Evolutionary conservation across 2,113 vertebrate genomes (phyloP).

Genomic region (Crotalus viridis): DNA sequence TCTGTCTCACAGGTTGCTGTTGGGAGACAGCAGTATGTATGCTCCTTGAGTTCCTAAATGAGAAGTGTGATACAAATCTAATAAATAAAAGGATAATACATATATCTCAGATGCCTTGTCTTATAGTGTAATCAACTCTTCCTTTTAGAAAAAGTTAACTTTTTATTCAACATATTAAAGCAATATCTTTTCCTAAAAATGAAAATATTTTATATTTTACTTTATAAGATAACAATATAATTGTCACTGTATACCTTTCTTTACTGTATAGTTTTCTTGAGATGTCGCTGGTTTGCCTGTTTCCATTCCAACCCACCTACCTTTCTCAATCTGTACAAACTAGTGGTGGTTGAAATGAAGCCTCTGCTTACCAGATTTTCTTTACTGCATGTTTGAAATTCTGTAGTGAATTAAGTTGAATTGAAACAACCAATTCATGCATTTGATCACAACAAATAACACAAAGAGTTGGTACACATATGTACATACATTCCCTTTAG

Average conservation of each 20-base stretch:
- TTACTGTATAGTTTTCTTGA: too few species aligned
- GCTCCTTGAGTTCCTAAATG: background rate
- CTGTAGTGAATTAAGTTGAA: background rate
- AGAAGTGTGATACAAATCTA: background rate
- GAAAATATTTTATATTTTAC: background rate
- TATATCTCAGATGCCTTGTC: background rate
- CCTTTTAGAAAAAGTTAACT: background rate
- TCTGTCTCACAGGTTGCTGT: background rate
- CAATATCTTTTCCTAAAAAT: background rate
- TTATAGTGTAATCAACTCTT: background rate
- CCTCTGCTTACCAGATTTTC: background rate
- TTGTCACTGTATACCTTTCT: background rate
- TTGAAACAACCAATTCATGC: background rate
- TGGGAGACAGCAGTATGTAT: background rate
- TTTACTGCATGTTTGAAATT: background rate
- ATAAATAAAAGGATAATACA: background rate
- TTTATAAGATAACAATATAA: background rate
- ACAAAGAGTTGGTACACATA: background rate
- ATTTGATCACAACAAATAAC: background rate
- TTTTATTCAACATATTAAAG: background rate
- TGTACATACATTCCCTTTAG: background rate
- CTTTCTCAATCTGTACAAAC: background rate
- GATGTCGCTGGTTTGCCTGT: background rate
- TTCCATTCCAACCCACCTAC: background rate
- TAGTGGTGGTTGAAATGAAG: background rate